Conservation (phyloP, 2,797 vertebrate species). For the Euphonia xanthogaster region DNA sequence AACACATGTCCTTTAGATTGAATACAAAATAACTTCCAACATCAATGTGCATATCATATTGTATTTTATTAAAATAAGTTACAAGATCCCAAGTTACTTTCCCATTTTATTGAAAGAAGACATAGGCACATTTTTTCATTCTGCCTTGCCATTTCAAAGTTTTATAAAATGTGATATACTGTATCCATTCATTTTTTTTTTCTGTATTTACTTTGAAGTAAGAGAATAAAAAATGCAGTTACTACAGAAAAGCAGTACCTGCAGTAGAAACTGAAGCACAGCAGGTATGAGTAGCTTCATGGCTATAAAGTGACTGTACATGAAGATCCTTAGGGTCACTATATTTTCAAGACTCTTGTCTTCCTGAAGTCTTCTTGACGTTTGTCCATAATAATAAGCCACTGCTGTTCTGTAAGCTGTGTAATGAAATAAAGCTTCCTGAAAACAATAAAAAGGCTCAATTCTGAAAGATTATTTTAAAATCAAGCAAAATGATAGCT, state of each 20-base stretch:
- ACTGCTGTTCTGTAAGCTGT: background rate
- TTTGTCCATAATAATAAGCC: background rate
- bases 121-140: background rate
- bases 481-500: background rate
- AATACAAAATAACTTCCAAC: background rate
- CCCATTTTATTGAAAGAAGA: slow-evolving; percentile 7
- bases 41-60: background rate
- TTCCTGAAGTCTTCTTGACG: background rate
- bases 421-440: background rate
- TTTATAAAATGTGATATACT: background rate
- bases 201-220: background rate
- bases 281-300: background rate
- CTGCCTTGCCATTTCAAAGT: slow-evolving; percentile 32
- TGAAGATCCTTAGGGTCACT: background rate
- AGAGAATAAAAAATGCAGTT: background rate
- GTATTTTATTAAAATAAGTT: slow-evolving; percentile 55
- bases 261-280: background rate
- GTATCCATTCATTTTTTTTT: background rate
- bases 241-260: background rate
- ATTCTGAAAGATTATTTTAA: background rate
- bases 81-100: background rate
- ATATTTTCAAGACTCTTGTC: background rate
- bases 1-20: background rate
- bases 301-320: background rate
- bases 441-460: background rate